These are phyloP conservation scores for Tromatobia lineatoria DNA, from an alignment of 2,888 invertebrate genomes.

Conservation along the genomic window DNA sequence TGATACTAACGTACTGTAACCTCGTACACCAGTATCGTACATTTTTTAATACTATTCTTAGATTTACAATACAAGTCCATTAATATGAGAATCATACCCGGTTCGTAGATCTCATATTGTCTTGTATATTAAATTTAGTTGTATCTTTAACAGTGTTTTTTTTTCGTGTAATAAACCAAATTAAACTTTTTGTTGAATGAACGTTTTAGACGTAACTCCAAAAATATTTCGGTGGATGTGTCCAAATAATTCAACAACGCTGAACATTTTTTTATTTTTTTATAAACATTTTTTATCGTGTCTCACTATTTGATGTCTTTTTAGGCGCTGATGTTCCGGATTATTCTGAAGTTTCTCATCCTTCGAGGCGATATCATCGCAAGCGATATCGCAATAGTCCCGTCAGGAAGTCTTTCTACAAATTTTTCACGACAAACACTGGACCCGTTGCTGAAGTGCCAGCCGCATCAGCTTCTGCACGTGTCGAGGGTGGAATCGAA, in stretches of 20 bases:
- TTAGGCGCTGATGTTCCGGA: conserved; percentile 42
- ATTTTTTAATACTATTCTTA: too few relatives aligned
- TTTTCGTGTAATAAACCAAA: too few relatives aligned
- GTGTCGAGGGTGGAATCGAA: conserved; percentile 65
- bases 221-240: neutral
- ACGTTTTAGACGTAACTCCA: neutral
- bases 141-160: too few relatives aligned
- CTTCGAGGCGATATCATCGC: conserved; percentile 77
- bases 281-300: neutral
- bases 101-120: too few relatives aligned
- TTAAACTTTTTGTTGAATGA: too few relatives aligned
- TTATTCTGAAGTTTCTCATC: conserved; percentile 46
- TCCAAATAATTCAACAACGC: neutral
- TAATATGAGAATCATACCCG: too few relatives aligned
- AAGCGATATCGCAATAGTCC: conserved; percentile 72
- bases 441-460: conserved; percentile 41
- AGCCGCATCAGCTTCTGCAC: conserved; percentile 9
- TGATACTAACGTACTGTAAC: too few relatives aligned
- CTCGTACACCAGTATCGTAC: too few relatives aligned
- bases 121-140: too few relatives aligned
- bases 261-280: neutral
- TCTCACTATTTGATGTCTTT: neutral
- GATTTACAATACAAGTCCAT: too few relatives aligned
- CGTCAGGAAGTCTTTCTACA: conserved; percentile 65
- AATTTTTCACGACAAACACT: conserved; percentile 41